Base-by-base conservation (phyloP, 2,888 invertebrate species). In the Romanomermis culicivorax region DNA sequence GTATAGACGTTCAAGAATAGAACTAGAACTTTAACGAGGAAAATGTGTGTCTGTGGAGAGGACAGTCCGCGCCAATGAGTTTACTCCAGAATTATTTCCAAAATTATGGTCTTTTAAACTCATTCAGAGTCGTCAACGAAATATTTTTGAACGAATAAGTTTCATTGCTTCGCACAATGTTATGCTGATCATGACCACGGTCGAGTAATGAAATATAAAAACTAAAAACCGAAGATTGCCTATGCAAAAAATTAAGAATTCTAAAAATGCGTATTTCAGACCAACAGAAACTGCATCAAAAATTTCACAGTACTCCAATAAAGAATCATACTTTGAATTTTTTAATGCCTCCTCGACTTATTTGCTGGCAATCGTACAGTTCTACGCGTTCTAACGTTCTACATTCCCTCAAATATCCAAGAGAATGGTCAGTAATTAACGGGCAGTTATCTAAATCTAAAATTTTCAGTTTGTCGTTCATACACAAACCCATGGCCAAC, bases 371-470 rank as follows among this genome's bases (percentile, higher is more conserved):
- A 76, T 99, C 97, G 72, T 95, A 99, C 56, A 99, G 77, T 73
- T 95, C 97, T 64, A 99, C 88, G 60, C 93, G 79, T 74, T 91
- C 85, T 65, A 99, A 77, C 72, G 87, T 86, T 75, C 87, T 86
- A 74, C 91, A 93, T 57, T 85, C 82, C 61, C 80, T 82, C 64
- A 97, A 79, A 74, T 93, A 87, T 70, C 93, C 93, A 64, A 97
- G 74, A 52, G 93, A 86, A 23, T 83, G 82, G 74, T 99, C 97
- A 2, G 95, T 93, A 66, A 99, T 85, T 59, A 93, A 76, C 1
- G 97, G 97, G 73, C 97, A 97, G 75, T 99, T 99, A 75, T 99
- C 97, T 64, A 99, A 76, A 71, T 97, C 97, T 54, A 97, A 77
- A 42, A 93, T 87, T 55, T 27, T 45, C 20, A 69, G 53, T n/a